Conservation (phyloP, 2,113 vertebrate species). For the Galemys pyrenaicus region DNA sequence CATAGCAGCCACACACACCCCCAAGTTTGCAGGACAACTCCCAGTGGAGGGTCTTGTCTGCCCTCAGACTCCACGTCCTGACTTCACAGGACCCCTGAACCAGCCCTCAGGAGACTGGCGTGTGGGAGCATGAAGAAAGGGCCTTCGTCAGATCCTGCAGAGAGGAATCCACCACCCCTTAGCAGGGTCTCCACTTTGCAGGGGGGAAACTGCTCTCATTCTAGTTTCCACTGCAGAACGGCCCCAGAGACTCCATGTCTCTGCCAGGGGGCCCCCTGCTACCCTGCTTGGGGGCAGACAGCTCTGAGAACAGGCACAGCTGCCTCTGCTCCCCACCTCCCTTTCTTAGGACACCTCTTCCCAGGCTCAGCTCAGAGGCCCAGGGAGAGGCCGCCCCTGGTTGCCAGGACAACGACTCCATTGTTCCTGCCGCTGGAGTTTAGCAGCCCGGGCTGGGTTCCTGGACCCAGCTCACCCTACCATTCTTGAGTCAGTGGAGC, state of each 20-base stretch:
- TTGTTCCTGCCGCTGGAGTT: conserved; percentile 45
- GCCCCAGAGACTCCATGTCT: not conserved
- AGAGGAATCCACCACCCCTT: accelerated
- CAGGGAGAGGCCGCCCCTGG: conserved; percentile 59
- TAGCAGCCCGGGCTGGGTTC: not conserved
- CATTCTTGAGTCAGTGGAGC: not conserved
- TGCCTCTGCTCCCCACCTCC: not conserved
- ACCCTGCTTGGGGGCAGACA: not conserved
- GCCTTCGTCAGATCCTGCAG: not conserved
- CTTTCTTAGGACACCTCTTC: conserved; percentile 62
- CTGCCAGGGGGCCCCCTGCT: not conserved
- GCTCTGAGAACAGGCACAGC: not conserved
- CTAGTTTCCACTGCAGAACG: not conserved
- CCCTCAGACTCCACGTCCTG: too few relatives aligned
- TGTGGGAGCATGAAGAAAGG: not conserved
- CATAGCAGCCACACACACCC: not conserved
- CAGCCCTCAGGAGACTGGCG: not conserved
- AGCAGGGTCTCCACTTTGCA: too few relatives aligned
- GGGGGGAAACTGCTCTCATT: too few relatives aligned
- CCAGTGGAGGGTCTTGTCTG: not conserved
- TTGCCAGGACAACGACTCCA: conserved; percentile 71
- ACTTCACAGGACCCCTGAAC: not conserved
- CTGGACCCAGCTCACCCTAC: conserved; percentile 39
- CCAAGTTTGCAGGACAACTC: not conserved
- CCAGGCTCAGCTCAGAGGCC: conserved; percentile 64